Conservation (phyloP, 2,113 vertebrate species). For the Actenoides hombroni region DNA sequence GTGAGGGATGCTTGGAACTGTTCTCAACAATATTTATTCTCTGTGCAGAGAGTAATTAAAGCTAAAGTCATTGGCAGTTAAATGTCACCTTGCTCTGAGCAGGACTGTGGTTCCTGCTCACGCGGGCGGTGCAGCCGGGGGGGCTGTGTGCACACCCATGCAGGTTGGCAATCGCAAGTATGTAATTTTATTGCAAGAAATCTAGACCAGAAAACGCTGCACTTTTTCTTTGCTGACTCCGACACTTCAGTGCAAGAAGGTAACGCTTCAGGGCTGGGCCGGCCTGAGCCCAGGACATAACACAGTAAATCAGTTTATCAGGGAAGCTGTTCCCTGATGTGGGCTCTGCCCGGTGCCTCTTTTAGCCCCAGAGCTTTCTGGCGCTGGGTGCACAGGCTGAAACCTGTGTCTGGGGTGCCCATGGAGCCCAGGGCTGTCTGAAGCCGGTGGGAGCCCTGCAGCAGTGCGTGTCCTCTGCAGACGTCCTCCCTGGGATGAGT, state of each 20-base stretch:
- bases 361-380: background rate
- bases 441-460: background rate
- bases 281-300: background rate
- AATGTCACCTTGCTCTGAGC: conserved; percentile 21
- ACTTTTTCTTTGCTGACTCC: background rate
- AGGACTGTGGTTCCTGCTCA: background rate
- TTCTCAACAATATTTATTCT: background rate
- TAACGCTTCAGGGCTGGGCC: background rate
- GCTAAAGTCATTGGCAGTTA: background rate
- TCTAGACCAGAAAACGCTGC: background rate
- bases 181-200: background rate
- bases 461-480: conserved; percentile 25
- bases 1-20: background rate
- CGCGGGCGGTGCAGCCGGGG: background rate
- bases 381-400: background rate
- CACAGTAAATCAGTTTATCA: background rate
- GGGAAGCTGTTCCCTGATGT: rapidly evolving
- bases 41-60: background rate
- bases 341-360: background rate
- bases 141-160: background rate
- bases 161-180: background rate
- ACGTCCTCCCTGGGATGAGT: background rate
- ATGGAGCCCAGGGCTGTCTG: background rate
- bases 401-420: background rate
- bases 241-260: background rate